Conservation (phyloP, 2,888 invertebrate genomes). For the Sesia bembeciformis region DNA sequence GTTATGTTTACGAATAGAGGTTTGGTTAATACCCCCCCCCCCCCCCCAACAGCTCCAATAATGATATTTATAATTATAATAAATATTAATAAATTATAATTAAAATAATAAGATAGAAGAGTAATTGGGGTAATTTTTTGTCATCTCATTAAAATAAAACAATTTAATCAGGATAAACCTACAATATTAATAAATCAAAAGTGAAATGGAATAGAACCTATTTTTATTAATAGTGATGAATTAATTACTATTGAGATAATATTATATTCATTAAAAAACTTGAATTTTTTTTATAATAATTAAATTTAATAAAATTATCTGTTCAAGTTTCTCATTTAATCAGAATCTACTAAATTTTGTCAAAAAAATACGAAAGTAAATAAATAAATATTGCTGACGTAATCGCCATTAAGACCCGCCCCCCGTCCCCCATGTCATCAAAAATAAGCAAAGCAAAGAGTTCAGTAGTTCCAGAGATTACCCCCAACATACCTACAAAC, state of each 20-base stretch:
- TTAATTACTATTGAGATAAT: conserved; percentile 40
- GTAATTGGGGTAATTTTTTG: conserved; percentile 79
- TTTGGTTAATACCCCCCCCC: conserved; percentile 75
- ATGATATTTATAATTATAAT: conserved; percentile 58
- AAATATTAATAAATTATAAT: conserved; percentile 49
- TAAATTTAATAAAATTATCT: conserved; percentile 51
- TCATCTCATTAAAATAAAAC: conserved; percentile 73
- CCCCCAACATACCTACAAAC: no score
- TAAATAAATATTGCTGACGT: no score
- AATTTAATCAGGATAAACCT: conserved; percentile 73
- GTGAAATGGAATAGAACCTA: conserved; percentile 74
- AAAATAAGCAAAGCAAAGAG: no score
- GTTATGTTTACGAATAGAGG: conserved; percentile 72
- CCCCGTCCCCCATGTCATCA: no score
- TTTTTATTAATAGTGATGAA: conserved; percentile 66
- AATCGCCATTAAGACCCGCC: no score
- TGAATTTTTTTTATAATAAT: conserved; percentile 12
- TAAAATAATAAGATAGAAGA: conserved; percentile 61
- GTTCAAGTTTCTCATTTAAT: no score
- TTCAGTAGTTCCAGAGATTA: no score
- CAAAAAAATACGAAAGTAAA: no score
- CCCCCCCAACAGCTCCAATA: conserved; percentile 66
- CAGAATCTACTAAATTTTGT: no score
- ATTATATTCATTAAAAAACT: conserved; percentile 13
- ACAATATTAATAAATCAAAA: conserved; percentile 76